Evolutionary conservation across 2,888 invertebrate genomes (phyloP).

Genomic region (Habrosyne pyritoides): DNA sequence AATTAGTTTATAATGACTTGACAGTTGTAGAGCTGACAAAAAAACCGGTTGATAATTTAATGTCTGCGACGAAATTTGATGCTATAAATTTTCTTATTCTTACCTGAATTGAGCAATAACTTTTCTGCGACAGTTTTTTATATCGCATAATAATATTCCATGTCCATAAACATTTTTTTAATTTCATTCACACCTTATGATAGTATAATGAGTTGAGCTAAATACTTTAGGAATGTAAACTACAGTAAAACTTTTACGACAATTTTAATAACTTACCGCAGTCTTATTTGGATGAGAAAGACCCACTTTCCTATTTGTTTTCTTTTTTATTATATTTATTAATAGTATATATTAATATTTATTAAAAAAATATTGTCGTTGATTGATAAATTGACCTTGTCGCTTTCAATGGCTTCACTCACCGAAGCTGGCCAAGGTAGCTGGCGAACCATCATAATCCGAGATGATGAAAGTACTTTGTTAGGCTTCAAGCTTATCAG

Average conservation of each 20-base stretch:
- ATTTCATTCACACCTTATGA: too few relatives aligned
- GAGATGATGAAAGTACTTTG: slow-evolving; percentile 16
- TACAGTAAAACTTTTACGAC: too few relatives aligned
- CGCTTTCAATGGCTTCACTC: slow-evolving; percentile 23
- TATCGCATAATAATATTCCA: too few relatives aligned
- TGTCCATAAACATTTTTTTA: too few relatives aligned
- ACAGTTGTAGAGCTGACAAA: neutral
- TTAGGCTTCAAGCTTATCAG: slow-evolving; percentile 32
- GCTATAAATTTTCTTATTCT: too few relatives aligned
- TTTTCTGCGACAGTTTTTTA: neutral
- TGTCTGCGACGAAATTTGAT: neutral
- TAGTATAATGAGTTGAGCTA: neutral
- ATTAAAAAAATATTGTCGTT: neutral
- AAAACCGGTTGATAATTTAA: neutral
- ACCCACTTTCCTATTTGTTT: too few relatives aligned
- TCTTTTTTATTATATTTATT: too few relatives aligned
- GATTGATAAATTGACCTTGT: neutral
- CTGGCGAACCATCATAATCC: slow-evolving; percentile 20
- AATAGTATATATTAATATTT: too few relatives aligned
- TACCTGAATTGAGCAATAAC: neutral
- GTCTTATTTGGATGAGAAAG: neutral
- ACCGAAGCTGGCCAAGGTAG: slow-evolving; percentile 7
- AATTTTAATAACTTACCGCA: too few relatives aligned
- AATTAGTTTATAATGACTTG: slow-evolving; percentile 6
- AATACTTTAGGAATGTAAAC: neutral